Evolutionary conservation across 2,113 vertebrate genomes (phyloP), one percentile per base, ranked within the genome.

Genomic region (Halichoerus grypus): DNA sequence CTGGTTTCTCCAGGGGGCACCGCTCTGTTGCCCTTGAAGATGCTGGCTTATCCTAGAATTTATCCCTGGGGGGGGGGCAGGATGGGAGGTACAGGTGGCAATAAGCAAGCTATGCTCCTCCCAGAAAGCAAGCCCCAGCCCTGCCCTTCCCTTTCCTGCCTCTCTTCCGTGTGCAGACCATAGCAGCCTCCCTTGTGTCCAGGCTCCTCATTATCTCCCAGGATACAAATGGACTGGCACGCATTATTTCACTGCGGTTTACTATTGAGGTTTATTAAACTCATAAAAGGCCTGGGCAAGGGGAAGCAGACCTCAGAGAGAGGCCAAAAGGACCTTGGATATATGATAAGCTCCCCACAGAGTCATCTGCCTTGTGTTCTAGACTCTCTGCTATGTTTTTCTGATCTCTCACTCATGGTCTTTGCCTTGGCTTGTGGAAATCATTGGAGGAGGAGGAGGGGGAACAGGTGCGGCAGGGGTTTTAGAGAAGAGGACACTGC

Each of bases 391-490:
- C 46, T 6, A 0, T 83, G 10, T 39, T 88, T 88, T 86, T 72
- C 67, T 82, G 63, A 84, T 36, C 42, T 63, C 42, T 87, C 77
- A 28, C 5, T 19, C 31, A 14, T 21, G 46, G 65, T 24, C 49
- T 98, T 61, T 97, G 57, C 33, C 15, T 85, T 87, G 69, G 49
- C 26, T 39, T 82, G 16, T 61, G 19, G 69, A 31, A 82, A 61
- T 31, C 33, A 6, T 4, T 26, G 55, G 65, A 67, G 21, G 53
- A 96, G 16, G 39, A 22, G 61, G 26, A 65, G 2, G 22, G 22
- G 19, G 8, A n/a, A 9, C 2, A 42, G 4, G 63, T 24, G 19
- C 51, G 26, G 61, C 24, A 76, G 22, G 46, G 21, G 28, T 72
- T 76, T 79, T 46, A 57, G 51, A 76, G 31, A 81, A 57, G 31